Conservation (phyloP, 2,113 vertebrate genomes). For the Saguinus midas region DNA sequence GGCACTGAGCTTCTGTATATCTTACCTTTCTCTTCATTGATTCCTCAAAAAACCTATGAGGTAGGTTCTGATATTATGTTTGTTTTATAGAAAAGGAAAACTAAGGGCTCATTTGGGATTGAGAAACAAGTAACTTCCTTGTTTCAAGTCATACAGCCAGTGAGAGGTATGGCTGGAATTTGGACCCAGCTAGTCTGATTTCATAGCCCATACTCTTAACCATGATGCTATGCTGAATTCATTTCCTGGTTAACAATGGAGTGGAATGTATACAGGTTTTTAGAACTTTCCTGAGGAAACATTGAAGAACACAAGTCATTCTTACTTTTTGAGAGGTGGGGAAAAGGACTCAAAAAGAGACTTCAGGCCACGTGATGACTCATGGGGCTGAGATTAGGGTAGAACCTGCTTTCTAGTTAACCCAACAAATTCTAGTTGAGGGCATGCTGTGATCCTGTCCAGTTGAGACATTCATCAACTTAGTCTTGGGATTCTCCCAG, state of each 20-base stretch:
- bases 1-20: background rate
- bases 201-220: background rate
- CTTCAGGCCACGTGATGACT: background rate
- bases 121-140: background rate
- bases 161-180: background rate
- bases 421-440: background rate
- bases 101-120: background rate
- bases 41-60: background rate
- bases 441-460: background rate
- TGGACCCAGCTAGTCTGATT: background rate
- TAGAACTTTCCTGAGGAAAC: conserved; percentile 16
- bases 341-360: background rate
- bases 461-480: background rate
- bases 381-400: background rate
- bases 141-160: background rate
- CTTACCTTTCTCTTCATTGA: background rate
- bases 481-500: background rate
- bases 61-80: background rate
- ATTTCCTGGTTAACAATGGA: background rate
- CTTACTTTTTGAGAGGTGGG: background rate
- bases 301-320: conserved; percentile 5
- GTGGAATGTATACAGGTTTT: background rate
- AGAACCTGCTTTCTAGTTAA: conserved; percentile 5
- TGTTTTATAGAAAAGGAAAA: conserved; percentile 38
- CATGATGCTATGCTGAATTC: background rate